Evolutionary conservation across 2,113 vertebrate species (phyloP), one percentile per base, ranked within the genome.

Genomic region (Isichthys henryi): DNA sequence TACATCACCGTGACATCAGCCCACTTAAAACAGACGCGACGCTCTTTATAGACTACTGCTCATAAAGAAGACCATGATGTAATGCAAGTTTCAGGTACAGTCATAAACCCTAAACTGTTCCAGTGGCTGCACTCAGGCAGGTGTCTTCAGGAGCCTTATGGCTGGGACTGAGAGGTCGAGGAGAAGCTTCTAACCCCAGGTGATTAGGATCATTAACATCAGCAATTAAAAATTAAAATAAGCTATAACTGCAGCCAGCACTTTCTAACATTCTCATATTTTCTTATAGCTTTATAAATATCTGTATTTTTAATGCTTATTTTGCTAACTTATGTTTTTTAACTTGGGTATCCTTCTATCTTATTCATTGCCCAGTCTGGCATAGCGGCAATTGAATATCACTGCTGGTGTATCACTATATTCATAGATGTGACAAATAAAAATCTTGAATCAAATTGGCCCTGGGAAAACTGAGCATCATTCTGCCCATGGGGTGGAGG

Each of bases 21-120:
- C 91, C 94, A 94, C 56, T 88, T 62, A 15, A 62, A 45, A 84
- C n/a, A 1, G 9, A 21, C 15, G 19, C 1, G 35, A 62, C n/a
- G 48, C 21, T 15, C 66, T 9, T 86, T 19, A 52, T 17, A 35
- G 8, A 56, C n/a, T 15, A 15, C 49, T 3, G 27, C 86, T 53
- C 86, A 91, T 13, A 88, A 27, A 62, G 82, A 87, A 31, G 39
- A 77, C 74, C 4, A 58, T 39, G 19, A 39, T 1, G 88, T 56
- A 56, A 31, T 46, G 15, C 0, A n/a, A 7, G 10, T 70, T 70
- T 66, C 62, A 66, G 8, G 62, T 11, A 70, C 0, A 31, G 62
- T 70, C 62, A 31, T 27, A 39, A 39, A 39, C 39, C 62, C 31
- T 70, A 70, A 70, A 66, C 62, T 13, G 62, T 70, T 70, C n/a